These are phyloP conservation scores for Arvicanthis niloticus DNA, from an alignment of 2,113 vertebrate species.

Conservation along the genomic window DNA sequence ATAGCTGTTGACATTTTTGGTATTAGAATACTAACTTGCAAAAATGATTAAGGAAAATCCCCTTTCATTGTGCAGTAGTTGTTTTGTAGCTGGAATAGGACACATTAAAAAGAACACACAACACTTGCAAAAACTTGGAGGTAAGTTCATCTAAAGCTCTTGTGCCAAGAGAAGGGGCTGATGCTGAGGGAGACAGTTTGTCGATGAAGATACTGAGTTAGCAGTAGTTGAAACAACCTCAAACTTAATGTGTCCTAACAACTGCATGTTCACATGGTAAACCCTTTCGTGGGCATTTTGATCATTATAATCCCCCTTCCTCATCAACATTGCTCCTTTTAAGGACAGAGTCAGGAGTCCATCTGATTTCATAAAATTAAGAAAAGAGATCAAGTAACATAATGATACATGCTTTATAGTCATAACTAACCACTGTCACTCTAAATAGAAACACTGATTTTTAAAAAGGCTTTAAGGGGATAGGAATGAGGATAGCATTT, in stretches of 20 bases:
- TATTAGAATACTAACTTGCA: not conserved
- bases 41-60: not conserved
- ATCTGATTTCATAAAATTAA: conserved; percentile 24
- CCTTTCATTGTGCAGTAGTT: not conserved
- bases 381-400: not conserved
- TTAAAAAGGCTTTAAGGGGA: not conserved
- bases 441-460: not conserved
- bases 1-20: not conserved
- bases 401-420: not conserved
- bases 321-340: not conserved
- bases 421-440: conserved; percentile 8
- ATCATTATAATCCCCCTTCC: not conserved
- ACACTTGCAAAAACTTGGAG: not conserved
- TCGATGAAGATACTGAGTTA: not conserved
- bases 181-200: not conserved
- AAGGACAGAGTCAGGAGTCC: not conserved
- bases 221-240: not conserved
- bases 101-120: not conserved
- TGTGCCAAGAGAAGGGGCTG: not conserved
- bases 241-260: not conserved
- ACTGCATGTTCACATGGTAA: not conserved
- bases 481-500: not conserved
- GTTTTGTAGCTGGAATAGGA: not conserved
- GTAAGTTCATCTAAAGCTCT: not conserved
- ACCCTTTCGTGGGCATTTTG: not conserved